Conservation (phyloP, 2,888 invertebrate genomes). For the Agrochola litura region DNA sequence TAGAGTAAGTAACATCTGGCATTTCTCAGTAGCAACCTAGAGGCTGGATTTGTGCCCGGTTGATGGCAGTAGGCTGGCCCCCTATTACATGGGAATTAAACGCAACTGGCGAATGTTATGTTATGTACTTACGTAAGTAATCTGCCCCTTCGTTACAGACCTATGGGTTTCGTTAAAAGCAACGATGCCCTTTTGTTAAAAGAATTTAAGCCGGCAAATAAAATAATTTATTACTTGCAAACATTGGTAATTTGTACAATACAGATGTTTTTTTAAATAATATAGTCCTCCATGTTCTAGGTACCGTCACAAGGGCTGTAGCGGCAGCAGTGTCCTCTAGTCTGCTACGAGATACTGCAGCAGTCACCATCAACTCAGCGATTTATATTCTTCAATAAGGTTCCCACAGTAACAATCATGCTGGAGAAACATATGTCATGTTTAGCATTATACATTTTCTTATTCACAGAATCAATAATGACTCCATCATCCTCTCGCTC, state of each 20-base stretch:
- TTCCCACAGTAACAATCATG: background rate
- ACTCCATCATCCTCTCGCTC: background rate
- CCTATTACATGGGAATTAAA: no score
- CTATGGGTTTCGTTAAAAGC: no score
- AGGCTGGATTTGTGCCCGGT: no score
- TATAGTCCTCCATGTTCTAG: background rate
- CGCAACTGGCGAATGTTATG: no score
- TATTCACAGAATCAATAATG: background rate
- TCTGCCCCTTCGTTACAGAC: no score
- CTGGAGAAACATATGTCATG: background rate
- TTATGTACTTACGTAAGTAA: no score
- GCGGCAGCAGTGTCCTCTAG: background rate
- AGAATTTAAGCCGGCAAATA: background rate
- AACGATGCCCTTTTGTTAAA: background rate
- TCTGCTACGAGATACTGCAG: background rate
- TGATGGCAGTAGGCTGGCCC: no score
- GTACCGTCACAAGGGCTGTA: background rate
- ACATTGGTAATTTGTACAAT: no score
- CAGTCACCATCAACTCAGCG: background rate
- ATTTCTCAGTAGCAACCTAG: no score
- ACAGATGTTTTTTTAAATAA: no score
- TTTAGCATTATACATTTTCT: background rate
- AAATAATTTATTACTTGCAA: no score
- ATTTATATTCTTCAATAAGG: background rate
- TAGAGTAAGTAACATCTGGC: no score